Evolutionary conservation across 2,113 vertebrate genomes (phyloP), one percentile per base, ranked within the genome.

Genomic region (Sinocyclocheilus grahami): DNA sequence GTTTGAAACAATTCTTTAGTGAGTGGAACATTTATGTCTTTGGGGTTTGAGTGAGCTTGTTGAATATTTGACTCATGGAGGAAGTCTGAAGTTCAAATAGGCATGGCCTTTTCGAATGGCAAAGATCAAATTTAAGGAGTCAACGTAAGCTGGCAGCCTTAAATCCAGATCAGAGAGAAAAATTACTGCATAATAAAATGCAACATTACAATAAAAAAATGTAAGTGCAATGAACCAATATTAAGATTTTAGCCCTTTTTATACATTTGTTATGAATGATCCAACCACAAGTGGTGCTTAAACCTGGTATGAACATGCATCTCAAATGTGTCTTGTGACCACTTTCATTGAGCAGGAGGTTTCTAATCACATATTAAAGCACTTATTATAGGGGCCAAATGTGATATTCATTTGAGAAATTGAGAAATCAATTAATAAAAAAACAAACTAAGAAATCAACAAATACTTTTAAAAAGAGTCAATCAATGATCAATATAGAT

Each of bases 1-100:
- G 16, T 78, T 53, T 82, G 11, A 82, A 82, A 82, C 27, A 53
- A 82, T 53, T 53, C 4, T 83, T 62, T 53, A 37, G 30, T 58
- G 14, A 55, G 67, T 71, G 24, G 46, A 37, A 69, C 48, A 71
- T 82, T n/a, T 30, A 33, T 30, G 37, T 71, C 18, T 83, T 71
- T 55, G 16, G 65, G 13, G 62, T 27, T 10, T 51, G 24, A 33
- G 60, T 4, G 9, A 67, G n/a, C 14, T 81, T 80, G 10, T 42
- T 6, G 72, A 48, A 37, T 65, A 46, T 39, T n/a, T 71, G 81
- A 83, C 46, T 55, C 16, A 37, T 14, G 27, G 10, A 22, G 18
- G 71, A 71, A 71, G 42, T 11, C 16, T 71, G 5, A 53, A 30
- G 9, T 83, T 83, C 10, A 82, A 30, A 63, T 2, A 82, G 39